Evolutionary conservation across 2,797 vertebrate species (phyloP), one percentile per base, ranked within the genome.

Genomic region (Macrochelys suwanniensis): DNA sequence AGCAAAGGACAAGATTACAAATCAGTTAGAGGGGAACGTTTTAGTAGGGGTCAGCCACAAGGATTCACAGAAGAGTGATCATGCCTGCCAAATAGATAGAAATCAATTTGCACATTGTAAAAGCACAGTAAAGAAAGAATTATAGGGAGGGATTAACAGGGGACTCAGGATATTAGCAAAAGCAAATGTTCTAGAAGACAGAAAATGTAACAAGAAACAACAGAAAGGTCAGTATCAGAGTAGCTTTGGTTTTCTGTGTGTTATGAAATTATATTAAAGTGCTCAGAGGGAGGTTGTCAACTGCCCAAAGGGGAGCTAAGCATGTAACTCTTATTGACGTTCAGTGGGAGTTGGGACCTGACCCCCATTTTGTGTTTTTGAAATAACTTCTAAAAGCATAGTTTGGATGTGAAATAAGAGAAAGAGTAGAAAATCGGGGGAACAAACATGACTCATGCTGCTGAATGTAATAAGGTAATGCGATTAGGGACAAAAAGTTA

Each of bases 1-100:
- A 28, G 53, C 26, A 82, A 91, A 91, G 84, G 80, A 87, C 84
- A 91, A 61, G 80, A 87, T 86, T 80, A 81, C 53, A 85, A 77
- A 65, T 74, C 65, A 87, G 80, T 45, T 71, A n/a, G 85, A 85
- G 78, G 57, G 37, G 50, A 49, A 25, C 11, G n/a, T 11, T 28
- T 93, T 68, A 68, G 51, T 11, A 84, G 28, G 21, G 78, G 59
- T 65, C 77, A 80, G 82, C 45, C 68, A 80, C 59, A 59, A 3
- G 71, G 84, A 85, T 76, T 88, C 15, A 0, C 54, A 82, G 65
- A 81, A 57, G 25, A 83, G 56, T 53, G 84, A 42, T n/a, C 19
- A 2, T 49, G 88, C 45, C 84, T 93, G 92, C 89, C 82, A 86
- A 79, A 68, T 10, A 21, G 82, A 86, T 31, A 82, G 86, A 85